Percentiles rank a stretch among this genome's conserved stretches.
phyloP scores from a whole-genome alignment of 64 coral and sea anemone species.

The Catalaphyllia jardinei region DNA sequence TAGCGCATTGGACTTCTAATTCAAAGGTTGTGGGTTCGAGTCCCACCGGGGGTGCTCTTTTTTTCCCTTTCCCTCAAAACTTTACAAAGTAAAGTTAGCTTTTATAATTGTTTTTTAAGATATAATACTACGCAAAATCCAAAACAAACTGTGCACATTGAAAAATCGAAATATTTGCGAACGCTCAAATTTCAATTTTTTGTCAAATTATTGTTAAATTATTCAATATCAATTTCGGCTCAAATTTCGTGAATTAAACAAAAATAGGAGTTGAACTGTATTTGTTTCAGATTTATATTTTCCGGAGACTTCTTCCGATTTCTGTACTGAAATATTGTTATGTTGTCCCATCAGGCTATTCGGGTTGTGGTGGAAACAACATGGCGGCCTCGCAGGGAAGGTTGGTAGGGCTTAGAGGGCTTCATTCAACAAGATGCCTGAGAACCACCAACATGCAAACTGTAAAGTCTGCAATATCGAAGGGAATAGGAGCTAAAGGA shows the following conservation, averaged over 20 bases:
- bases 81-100: not conserved
- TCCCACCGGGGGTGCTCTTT: slow-evolving; percentile 33
- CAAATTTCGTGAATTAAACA: no score
- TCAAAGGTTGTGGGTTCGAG: slow-evolving; percentile 58
- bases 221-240: no score
- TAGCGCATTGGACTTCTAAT: slow-evolving; percentile 68
- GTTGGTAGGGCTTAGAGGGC: not conserved
- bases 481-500: not conserved
- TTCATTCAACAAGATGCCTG: slow-evolving; percentile 10
- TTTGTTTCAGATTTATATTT: no score
- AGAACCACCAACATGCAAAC: not conserved
- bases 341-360: slow-evolving; percentile 16
- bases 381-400: slow-evolving; percentile 21
- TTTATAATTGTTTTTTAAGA: not conserved
- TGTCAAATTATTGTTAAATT: not conserved
- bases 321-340: no score
- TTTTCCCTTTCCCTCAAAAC: not conserved
- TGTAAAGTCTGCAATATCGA: not conserved
- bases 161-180: no score
- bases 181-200: not conserved
- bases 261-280: no score
- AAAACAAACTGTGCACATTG: no score
- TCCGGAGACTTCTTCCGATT: no score
- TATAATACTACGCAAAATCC: no score
- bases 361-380: not conserved